Percentiles rank a stretch among this genome's conserved stretches.
Conservation (phyloP, 2,113 vertebrate genomes). For the Piprites chloris region DNA sequence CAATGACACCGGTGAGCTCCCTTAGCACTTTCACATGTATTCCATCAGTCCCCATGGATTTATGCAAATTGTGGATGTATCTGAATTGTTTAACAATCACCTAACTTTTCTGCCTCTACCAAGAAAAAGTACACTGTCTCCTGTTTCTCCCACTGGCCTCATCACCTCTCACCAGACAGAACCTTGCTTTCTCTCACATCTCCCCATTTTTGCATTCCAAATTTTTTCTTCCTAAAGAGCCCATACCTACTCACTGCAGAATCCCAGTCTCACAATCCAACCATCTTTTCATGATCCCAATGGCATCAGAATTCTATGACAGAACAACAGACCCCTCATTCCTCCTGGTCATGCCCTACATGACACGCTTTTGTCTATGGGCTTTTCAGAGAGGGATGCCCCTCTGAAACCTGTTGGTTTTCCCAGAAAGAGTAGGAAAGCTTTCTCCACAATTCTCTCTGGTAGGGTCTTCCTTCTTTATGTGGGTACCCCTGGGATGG, state of each 20-base stretch:
- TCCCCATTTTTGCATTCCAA: not conserved
- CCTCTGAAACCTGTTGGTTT: rapidly evolving
- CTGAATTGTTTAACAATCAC: not conserved
- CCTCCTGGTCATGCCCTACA: rapidly evolving
- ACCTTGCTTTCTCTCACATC: not conserved
- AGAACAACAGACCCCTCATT: not conserved
- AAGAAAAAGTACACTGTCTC: not conserved
- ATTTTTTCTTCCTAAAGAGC: not conserved
- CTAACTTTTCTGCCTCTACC: not conserved
- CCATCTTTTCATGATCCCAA: not conserved
- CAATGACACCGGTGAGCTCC: not conserved
- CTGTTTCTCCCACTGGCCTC: not conserved
- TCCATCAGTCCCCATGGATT: not conserved
- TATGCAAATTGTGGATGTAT: not conserved
- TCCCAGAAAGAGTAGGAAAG: not conserved
- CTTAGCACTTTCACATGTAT: not conserved
- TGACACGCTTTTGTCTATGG: rapidly evolving
- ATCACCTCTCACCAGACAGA: not conserved
- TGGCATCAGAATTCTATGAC: not conserved
- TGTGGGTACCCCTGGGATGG: rapidly evolving
- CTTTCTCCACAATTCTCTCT: not conserved
- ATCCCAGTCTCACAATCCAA: not conserved
- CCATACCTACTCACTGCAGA: not conserved
- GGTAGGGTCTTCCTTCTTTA: not conserved
- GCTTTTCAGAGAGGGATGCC: rapidly evolving